Evolutionary conservation across 37 sponge, comb jelly and placozoan species (phyloP), one percentile per base, ranked within the genome.

Genomic region (Beroe ovata): DNA sequence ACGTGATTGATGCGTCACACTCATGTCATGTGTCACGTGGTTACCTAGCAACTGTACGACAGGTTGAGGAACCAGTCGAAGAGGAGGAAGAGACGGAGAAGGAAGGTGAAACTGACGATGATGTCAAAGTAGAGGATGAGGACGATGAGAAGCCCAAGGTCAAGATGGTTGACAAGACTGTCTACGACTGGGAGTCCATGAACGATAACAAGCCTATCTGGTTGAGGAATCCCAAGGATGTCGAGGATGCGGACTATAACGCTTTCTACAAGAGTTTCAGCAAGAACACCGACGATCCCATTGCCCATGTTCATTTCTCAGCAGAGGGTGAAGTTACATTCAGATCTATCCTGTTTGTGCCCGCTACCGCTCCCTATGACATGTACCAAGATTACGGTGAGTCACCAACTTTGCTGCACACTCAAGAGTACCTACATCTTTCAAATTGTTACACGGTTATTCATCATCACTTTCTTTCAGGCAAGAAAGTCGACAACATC

Each of bases 261-360:
- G 92, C 88, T 0, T 98, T 98, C 71, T 98, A 98, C 91, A 93
- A 95, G 77, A 34, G 92, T 29, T 94, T 98, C 89, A 88, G 93
- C 4, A 98, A 98, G 93, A 92, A 94, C 64, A 61, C 89, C n/a
- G 88, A 91, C 25, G 93, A 90, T 0, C 99, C 99, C 0, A 88
- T 97, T 58, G 93, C 99, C n/a, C 92, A 93, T 66, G 92, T 90
- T 25, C 99, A 97, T 93, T 97, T 97, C 91, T 92, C 91, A 25
- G 99, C 99, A 0, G 99, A 97, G 89, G 99, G 99, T 89, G 99
- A 97, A 72, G 95, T 95, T 39, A 95, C 99, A 69, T 97, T 97
- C 92, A 92, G 89, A 40, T 89, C 95, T 60, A 97, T 97, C 89
- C 90, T 97, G 42, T 97, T 93, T 36, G 96, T 97, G 11, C 96